Evolutionary conservation across 2,113 vertebrate genomes (phyloP), one percentile per base, ranked within the genome.

Genomic region (Nothocercus nigrocapillus): DNA sequence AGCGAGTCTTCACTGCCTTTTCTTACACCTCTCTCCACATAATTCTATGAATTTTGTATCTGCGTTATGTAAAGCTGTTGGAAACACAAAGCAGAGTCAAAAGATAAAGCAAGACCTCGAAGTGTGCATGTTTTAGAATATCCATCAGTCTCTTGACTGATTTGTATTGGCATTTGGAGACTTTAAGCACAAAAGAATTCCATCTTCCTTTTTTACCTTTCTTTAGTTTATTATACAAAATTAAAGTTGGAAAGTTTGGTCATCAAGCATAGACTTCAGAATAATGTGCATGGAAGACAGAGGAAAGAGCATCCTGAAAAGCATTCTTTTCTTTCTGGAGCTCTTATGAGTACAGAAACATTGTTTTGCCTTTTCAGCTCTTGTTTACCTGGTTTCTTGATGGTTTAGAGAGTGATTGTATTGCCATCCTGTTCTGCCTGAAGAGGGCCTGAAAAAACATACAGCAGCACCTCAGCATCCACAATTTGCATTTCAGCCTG

Each of bases 151-250:
- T 74, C 8, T 53, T 72, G 34, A 16, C 17, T 80, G 20, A 22
- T 1, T 0, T 6, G 3, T 19, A 1, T 40, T 87, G 32, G 6
- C 2, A 0, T 2, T 77, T 44, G 34, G 19, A 75, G 42, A 28
- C 28, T 9, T 51, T 54, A 82, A 17, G 8, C 3, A 3, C 38
- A 3, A 13, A 73, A 78, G 5, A 89, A 51, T 89, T 82, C 11
- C 3, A 16, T 72, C 84, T 69, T 79, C 4, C 32, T 85, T 85
- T 82, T 47, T 69, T 83, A 30, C 2, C 15, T 2, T 73, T 64
- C 54, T 28, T 18, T 24, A 25, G 47, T 36, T 87, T 89, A 40
- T 40, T 30, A 70, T 2, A 3, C 79, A 73, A 25, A 75, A 59
- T 30, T 19, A 36, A 85, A 82, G 21, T 30, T 58, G 6, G 13